Base-by-base conservation (phyloP, 1,140 invertebrate species). In the Drosophila pseudoobscura region DNA sequence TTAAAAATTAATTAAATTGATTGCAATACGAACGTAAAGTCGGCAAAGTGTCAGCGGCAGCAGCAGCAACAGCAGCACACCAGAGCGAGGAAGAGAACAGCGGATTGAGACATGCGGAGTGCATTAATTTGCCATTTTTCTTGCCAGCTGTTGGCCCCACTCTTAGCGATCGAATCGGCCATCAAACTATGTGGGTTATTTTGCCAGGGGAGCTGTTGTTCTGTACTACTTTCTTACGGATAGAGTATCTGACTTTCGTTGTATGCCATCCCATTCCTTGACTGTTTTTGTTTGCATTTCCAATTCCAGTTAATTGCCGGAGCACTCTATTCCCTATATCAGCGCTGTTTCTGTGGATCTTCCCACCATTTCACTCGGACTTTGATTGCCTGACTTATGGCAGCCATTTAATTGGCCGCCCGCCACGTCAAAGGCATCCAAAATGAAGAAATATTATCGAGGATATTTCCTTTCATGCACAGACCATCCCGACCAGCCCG, bases 1-100 rank as follows among this genome's bases (percentile, higher is more conserved):
- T 88, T 82, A 87, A 88, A 88, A 87, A 88, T 88, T 87, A 87
- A 88, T 88, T 88, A 82, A 87, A 88, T 82, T 75, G 75, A 87
- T 88, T 88, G 82, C 71, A 87, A 87, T 65, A 58, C 54, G 39
- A 63, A 24, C 26, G 35, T 35, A 41, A 46, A 52, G 62, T 49
- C 55, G 47, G 29, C 56, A 72, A 57, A 63, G 69, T 61, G 80
- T 72, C 65, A 84, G 45, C 43, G n/a, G 43, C 75, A 26, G 43
- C 75, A 83, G 74, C 45, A 35, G 41, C 60, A 47, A 47, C 79
- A 20, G 20, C 20, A 20, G 20, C 20, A 20, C 20, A 20, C 20
- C 20, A 64, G 56, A 50, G 35, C 41, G 52, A 35, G 31, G 53
- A 35, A 41, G 49, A 26, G 54, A 41, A 54, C 47, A 8, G 20